Conservation (phyloP, 1,140 invertebrate species). For the Lepidurus arcticus region DNA sequence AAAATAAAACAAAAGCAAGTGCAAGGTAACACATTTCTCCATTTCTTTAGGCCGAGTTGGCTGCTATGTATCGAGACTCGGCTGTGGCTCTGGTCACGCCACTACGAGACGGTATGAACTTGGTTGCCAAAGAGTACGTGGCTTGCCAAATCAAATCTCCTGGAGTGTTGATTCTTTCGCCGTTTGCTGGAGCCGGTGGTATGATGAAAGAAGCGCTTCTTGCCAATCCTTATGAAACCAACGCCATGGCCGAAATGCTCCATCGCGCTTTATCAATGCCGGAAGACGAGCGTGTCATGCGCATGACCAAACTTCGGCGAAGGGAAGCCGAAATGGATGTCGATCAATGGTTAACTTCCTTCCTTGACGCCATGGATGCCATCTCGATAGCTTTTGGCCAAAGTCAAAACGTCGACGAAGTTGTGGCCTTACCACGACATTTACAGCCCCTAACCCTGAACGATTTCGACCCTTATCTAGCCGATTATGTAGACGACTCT, state of each 20-base stretch:
- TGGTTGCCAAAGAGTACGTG: constrained; percentile 50
- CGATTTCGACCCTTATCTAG: constrained; percentile 38
- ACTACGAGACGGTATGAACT: constrained; percentile 49
- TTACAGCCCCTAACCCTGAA: constrained; percentile 29
- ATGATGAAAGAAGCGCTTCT: constrained; percentile 45
- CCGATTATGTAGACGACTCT: constrained; percentile 42
- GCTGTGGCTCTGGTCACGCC: constrained; percentile 47
- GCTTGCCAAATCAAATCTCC: constrained; percentile 46
- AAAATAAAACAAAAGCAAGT: background rate
- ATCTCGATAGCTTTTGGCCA: constrained; percentile 36
- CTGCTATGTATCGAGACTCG: constrained; percentile 46
- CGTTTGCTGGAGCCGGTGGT: constrained; percentile 46
- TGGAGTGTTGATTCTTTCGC: constrained; percentile 46
- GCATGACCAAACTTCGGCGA: constrained; percentile 45
- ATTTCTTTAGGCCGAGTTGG: constrained; percentile 42
- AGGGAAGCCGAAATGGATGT: constrained; percentile 45
- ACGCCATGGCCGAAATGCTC: constrained; percentile 45
- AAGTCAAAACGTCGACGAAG: constrained; percentile 29
- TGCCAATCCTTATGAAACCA: constrained; percentile 48
- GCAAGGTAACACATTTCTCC: background rate
- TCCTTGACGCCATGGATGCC: constrained; percentile 41
- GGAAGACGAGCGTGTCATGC: constrained; percentile 44
- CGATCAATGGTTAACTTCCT: constrained; percentile 44
- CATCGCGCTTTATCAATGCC: constrained; percentile 47
- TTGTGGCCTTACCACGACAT: constrained; percentile 5